Base-by-base conservation (phyloP, 2,113 vertebrate genomes). In the Bolborhynchus lineola region DNA sequence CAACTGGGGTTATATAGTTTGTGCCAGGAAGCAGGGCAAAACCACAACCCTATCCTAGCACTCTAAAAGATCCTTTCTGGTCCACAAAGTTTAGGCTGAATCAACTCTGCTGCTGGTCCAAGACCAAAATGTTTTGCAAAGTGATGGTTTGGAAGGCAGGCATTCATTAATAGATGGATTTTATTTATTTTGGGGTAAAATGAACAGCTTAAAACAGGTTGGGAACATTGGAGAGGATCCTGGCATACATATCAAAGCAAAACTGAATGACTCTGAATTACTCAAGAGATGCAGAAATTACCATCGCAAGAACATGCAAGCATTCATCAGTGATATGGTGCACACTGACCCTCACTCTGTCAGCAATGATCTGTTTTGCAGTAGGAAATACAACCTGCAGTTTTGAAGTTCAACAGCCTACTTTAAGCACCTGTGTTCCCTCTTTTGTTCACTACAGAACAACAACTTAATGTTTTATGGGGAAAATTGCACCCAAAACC, bases 161-260 rank as follows among this genome's bases (percentile, higher is more conserved):
- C 68, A 53, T 83, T 78, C 53, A 49, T 70, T 25, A 42, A 77
- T 97, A 97, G 95, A 91, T 95, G 87, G 92, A 26, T 62, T 95
- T 94, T 95, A 64, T 92, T 93, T 92, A 74, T 92, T 95, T 91
- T 91, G 19, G 75, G 53, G 62, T 90, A 37, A 91, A 95, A 88
- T 72, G 49, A 89, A 82, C 81, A 90, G 90, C 74, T 88, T 87
- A 82, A 93, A 91, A 71, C 72, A 82, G 42, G 60, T 95, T 92
- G 75, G 63, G 81, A 94, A 91, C 79, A 89, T 67, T 20, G 3
- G 80, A 95, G 42, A 86, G 42, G 59, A 62, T 85, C 82, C 88
- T 87, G 82, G 76, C 72, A 90, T 28, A 75, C 72, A 90, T 28
- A 75, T 49, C 47, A 79, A 95, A 83, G 86, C 72, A 94, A 74